These are phyloP conservation scores for Lepidostoma basale DNA, from an alignment of 1,140 invertebrate genomes.

Conservation along the genomic window DNA sequence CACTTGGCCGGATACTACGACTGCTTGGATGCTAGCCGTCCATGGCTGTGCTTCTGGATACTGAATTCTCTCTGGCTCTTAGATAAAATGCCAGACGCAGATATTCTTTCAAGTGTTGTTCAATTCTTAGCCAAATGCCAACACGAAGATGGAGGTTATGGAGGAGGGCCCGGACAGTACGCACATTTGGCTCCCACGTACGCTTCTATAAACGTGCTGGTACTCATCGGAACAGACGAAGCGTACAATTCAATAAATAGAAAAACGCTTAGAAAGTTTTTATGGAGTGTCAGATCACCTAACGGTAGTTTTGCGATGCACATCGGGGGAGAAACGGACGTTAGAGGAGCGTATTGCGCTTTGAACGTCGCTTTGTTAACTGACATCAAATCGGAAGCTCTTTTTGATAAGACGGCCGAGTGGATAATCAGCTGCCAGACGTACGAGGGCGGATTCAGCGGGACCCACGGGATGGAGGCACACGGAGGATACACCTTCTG, in stretches of 20 bases:
- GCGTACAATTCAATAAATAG: constrained; percentile 88
- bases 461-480: constrained; percentile 93
- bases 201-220: constrained; percentile 92
- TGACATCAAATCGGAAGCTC: constrained; percentile 73
- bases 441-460: constrained; percentile 98
- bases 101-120: constrained; percentile 70
- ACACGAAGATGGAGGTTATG: constrained; percentile 85
- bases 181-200: constrained; percentile 96
- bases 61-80: constrained; percentile 87
- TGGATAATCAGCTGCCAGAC: constrained; percentile 96
- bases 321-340: constrained; percentile 92
- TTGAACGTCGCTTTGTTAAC: constrained; percentile 85
- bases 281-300: constrained; percentile 75
- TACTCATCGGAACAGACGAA: constrained; percentile 85
- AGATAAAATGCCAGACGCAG: constrained; percentile 70
- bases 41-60: constrained; percentile 97
- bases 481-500: constrained; percentile 99
- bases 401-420: constrained; percentile 86
- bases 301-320: constrained; percentile 94
- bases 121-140: constrained; percentile 80
- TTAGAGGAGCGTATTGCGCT: constrained; percentile 95
- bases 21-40: constrained; percentile 89
- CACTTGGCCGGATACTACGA: constrained; percentile 73
- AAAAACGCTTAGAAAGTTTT: constrained; percentile 75
- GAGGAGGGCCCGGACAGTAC: constrained; percentile 89